Evolutionary conservation across 1,140 invertebrate genomes (phyloP).

Genomic region (Trichonephila inaurata): DNA sequence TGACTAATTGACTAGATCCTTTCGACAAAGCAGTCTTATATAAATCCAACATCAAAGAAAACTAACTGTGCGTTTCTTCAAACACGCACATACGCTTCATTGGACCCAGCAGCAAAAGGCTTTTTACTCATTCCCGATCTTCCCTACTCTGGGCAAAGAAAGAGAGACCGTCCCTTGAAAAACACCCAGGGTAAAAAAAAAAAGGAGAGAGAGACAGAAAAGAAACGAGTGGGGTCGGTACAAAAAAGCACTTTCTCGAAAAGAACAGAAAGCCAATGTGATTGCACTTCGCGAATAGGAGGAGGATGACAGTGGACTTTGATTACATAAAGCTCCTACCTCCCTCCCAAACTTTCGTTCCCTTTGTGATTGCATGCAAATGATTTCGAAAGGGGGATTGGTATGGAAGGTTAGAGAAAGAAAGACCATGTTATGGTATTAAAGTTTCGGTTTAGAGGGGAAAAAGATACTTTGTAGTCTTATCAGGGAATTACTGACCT

Average conservation of each 20-base stretch:
- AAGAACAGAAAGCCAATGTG: constrained; percentile 39
- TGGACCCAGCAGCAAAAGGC: constrained; percentile 61
- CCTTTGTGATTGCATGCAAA: constrained; percentile 67
- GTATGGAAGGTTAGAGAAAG: constrained; percentile 3
- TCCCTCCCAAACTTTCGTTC: neutral
- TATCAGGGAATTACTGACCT: neutral
- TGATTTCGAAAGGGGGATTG: constrained; percentile 21
- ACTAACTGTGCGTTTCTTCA: neutral
- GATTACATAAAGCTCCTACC: constrained; percentile 55
- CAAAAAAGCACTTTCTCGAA: constrained; percentile 27
- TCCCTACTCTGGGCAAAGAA: neutral
- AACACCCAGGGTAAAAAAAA: neutral
- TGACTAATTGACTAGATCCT: neutral
- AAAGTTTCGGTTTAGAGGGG: neutral
- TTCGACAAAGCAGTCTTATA: neutral
- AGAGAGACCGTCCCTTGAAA: constrained; percentile 37
- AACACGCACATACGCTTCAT: constrained; percentile 37
- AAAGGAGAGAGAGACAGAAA: neutral
- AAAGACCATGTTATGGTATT: constrained; percentile 29
- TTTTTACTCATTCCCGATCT: constrained; percentile 50
- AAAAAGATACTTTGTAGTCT: constrained; percentile 18
- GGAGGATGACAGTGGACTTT: constrained; percentile 48
- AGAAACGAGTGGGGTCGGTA: neutral
- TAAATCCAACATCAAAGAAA: constrained; percentile 55
- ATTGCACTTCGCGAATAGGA: constrained; percentile 45